Evolutionary conservation across 2,113 vertebrate genomes (phyloP).

Genomic region (Colius striatus): DNA sequence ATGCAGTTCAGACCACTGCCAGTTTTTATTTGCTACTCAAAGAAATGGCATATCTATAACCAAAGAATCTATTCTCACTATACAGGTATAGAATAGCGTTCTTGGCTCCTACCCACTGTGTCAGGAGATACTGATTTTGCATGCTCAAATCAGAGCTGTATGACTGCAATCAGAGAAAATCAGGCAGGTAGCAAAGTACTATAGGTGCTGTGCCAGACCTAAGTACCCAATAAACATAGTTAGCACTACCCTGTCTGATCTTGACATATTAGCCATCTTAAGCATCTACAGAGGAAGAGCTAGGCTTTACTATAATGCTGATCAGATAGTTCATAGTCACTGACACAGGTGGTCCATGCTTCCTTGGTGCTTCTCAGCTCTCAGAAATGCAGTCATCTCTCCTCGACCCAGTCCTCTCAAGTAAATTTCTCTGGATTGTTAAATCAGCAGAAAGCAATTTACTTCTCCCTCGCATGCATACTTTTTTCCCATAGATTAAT

Average conservation of each 20-base stretch:
- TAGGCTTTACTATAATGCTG: background rate
- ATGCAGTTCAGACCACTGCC: background rate
- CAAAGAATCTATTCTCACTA: background rate
- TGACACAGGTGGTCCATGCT: background rate
- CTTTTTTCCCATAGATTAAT: background rate
- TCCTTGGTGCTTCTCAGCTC: background rate
- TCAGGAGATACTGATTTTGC: background rate
- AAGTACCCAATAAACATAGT: background rate
- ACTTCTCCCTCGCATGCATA: accelerated
- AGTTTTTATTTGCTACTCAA: background rate
- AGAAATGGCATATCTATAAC: background rate
- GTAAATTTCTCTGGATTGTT: background rate
- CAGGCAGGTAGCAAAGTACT: background rate
- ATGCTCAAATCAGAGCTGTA: background rate
- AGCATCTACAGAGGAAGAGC: background rate
- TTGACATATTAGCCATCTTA: background rate
- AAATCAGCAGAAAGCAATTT: background rate
- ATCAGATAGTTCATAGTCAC: background rate
- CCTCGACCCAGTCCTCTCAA: background rate
- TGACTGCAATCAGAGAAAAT: background rate
- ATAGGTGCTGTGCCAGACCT: background rate
- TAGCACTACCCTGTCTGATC: accelerated
- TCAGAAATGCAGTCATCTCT: background rate
- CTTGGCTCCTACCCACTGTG: background rate
- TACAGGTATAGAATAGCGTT: background rate